Base-by-base conservation (phyloP, 2,113 vertebrate species). In the Puma concolor region DNA sequence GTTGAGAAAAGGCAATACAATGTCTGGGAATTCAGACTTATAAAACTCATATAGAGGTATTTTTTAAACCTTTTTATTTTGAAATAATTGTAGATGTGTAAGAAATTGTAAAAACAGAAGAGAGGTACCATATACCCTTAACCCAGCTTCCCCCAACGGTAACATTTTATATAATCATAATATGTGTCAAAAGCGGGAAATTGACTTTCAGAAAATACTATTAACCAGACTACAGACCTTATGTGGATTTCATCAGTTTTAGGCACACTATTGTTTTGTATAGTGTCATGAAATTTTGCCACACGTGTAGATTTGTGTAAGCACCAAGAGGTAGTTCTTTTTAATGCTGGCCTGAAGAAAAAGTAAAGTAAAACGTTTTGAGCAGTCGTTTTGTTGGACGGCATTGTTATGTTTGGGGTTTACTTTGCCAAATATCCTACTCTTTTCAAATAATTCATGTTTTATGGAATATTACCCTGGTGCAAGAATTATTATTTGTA, bases 11-110 rank as follows among this genome's bases (percentile, higher is more conserved):
- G 82, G 31, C 63, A 96, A 50, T 36, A 83, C 29, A 63, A 38
- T 87, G 83, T 92, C 96, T 98, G 95, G 50, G 87, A 94, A 97
- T 80, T 92, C 94, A 97, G 96, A 89, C 89, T 95, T 88, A 66
- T 81, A 76, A 92, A 94, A 96, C 67, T 81, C 71, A 67, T 7
- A 23, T 1, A 83, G 89, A 77, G 52, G 57, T 85, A 79, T 44
- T 57, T 81, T 67, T 88, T 72, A 69, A 92, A 25, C 54, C 29
- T 25, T 90, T 97, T 92, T 85, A 66, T 97, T 97, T 87, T 54
- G 72, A 88, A 94, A 74, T 94, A 72, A 88, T 86, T 86, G 63
- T 83, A 89, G 66, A 91, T 69, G 44, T 10, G 27, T 76, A 91
- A 94, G 85, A 91, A 88, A 23, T 94, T 93, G 57, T 95, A 91